Percentiles rank a stretch among this genome's conserved stretches.
Conservation (phyloP, 1,140 invertebrate species). For the Limonius californicus region DNA sequence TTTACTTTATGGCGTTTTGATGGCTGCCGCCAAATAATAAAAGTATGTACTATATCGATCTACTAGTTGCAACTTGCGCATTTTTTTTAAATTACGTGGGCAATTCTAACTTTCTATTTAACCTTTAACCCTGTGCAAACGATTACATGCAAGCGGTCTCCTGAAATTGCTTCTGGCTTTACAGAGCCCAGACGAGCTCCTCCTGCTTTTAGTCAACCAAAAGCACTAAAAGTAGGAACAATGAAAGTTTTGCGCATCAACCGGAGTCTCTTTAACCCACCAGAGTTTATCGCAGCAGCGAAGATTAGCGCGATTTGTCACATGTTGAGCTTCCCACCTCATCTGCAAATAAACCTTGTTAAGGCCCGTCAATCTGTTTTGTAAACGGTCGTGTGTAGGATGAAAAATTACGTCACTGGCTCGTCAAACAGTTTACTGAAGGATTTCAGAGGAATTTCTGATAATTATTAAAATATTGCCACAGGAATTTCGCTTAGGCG, state of each 20-base stretch:
- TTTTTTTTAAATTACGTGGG: constrained; percentile 3
- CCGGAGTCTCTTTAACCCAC: neutral
- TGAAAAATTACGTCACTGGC: neutral
- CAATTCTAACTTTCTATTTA: neutral
- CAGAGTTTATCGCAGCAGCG: neutral
- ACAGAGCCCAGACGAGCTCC: neutral
- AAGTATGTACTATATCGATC: neutral
- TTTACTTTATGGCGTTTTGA: constrained; percentile 8
- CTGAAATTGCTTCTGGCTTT: neutral
- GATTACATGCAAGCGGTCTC: neutral
- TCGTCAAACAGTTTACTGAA: neutral
- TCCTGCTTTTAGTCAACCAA: neutral
- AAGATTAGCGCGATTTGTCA: constrained; percentile 4
- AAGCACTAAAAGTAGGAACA: neutral
- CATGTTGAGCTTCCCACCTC: constrained; percentile 1
- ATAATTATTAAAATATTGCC: neutral
- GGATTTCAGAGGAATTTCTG: neutral
- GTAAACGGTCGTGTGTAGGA: neutral
- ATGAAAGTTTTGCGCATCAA: neutral
- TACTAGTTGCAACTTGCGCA: too few relatives aligned
- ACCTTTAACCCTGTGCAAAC: neutral
- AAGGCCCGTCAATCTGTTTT: neutral
- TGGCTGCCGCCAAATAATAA: neutral
- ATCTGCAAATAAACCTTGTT: neutral
- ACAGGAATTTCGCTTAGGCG: neutral